Evolutionary conservation across 2,888 invertebrate species (phyloP).

Genomic region (Dolichopus griseipennis): DNA sequence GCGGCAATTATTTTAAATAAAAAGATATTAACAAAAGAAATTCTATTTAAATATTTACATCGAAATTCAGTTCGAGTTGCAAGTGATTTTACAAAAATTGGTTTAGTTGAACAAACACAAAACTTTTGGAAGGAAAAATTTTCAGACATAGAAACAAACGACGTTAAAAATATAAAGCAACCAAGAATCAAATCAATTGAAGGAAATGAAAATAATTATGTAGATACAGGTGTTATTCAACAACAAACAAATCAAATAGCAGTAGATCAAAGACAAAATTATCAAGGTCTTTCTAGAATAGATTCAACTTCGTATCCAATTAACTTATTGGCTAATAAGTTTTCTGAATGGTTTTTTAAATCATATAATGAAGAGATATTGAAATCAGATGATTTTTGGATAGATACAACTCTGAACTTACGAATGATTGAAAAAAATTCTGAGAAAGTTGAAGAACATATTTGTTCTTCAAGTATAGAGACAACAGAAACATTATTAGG

Average conservation of each 20-base stretch:
- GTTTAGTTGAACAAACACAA: slow-evolving; percentile 44
- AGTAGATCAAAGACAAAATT: slow-evolving; percentile 12
- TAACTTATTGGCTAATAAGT: slow-evolving; percentile 47
- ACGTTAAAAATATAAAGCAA: not conserved
- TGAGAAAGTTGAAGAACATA: slow-evolving; percentile 27
- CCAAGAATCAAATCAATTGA: no score
- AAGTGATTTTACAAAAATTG: slow-evolving; percentile 46
- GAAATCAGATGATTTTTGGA: slow-evolving; percentile 49
- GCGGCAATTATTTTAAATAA: slow-evolving; percentile 45
- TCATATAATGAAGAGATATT: slow-evolving; percentile 40
- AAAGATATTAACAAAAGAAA: slow-evolving; percentile 47
- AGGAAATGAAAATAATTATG: no score
- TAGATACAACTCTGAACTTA: slow-evolving; percentile 40
- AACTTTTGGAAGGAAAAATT: slow-evolving; percentile 40
- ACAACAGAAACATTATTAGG: slow-evolving; percentile 39
- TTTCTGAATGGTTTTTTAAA: slow-evolving; percentile 51
- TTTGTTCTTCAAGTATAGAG: slow-evolving; percentile 24
- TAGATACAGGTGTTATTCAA: not conserved
- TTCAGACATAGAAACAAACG: not conserved
- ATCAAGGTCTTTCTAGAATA: slow-evolving; percentile 12
- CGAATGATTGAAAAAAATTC: slow-evolving; percentile 27
- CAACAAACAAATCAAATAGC: not conserved
- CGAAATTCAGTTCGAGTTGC: slow-evolving; percentile 42
- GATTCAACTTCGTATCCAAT: slow-evolving; percentile 31
- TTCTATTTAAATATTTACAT: slow-evolving; percentile 49